A percentile compares a stretch with the other conserved stretches of the same genome.
phyloP scores from a whole-genome alignment of 2,797 vertebrate species.

The Taenioides sp. region DNA sequence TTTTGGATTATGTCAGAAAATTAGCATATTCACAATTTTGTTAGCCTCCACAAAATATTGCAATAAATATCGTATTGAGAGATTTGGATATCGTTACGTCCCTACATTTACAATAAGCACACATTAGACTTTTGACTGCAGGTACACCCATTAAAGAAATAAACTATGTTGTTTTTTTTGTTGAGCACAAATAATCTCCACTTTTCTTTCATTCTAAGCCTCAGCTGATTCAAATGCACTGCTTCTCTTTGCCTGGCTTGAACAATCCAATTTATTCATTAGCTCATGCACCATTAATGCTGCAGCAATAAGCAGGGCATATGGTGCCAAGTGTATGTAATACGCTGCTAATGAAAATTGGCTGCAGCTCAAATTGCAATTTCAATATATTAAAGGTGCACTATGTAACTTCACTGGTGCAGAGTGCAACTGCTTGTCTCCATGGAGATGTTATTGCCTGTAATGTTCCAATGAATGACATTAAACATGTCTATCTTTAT shows the following conservation, averaged over 20 bases:
- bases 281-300: constrained; percentile 15
- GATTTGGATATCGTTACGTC: no score
- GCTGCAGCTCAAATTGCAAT: constrained; percentile 7
- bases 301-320: constrained; percentile 28
- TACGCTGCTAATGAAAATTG: constrained; percentile 22
- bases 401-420: background rate
- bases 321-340: constrained; percentile 2
- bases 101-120: constrained; percentile 14
- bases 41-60: no score
- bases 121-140: constrained; percentile 37
- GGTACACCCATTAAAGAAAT: constrained; percentile 15
- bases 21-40: no score
- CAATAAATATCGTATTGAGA: no score
- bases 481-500: background rate
- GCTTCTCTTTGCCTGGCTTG: constrained; percentile 19
- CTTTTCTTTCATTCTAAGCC: background rate
- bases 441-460: background rate
- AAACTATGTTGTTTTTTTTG: constrained; percentile 19
- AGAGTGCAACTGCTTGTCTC: background rate
- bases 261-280: constrained; percentile 30
- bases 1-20: no score
- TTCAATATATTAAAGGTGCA: background rate
- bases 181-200: background rate
- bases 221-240: constrained; percentile 9
- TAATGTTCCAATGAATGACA: background rate